Conservation (phyloP, 2,888 invertebrate genomes). For the Dioctria rufipes region DNA sequence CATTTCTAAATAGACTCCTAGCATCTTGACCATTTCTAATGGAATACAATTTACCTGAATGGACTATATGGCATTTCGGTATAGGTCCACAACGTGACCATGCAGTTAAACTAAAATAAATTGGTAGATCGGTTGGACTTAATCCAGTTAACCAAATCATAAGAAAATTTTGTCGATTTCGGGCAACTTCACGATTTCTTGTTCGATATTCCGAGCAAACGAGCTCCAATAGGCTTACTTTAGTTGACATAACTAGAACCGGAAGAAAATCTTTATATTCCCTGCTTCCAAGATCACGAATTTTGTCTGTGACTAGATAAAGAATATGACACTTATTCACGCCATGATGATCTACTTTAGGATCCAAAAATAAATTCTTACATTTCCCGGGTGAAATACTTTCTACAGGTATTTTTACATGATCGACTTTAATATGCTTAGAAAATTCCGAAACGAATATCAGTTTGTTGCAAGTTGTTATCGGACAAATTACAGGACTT, state of each 20-base stretch:
- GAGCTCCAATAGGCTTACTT: slow-evolving; percentile 61
- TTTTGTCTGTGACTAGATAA: slow-evolving; percentile 65
- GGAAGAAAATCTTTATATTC: slow-evolving; percentile 65
- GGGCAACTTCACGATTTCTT: slow-evolving; percentile 16
- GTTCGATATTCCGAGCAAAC: neutral
- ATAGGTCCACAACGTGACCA: slow-evolving; percentile 62
- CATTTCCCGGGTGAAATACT: slow-evolving; percentile 63
- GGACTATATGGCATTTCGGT: slow-evolving; percentile 63
- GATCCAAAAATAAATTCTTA: slow-evolving; percentile 66
- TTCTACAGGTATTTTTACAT: slow-evolving; percentile 64
- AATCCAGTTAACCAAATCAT: slow-evolving; percentile 67
- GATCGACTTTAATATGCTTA: slow-evolving; percentile 65
- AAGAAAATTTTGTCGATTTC: slow-evolving; percentile 54
- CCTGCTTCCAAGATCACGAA: slow-evolving; percentile 62
- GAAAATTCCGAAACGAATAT: slow-evolving; percentile 66
- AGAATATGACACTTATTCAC: slow-evolving; percentile 64
- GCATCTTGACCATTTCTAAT: slow-evolving; percentile 63
- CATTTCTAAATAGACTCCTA: slow-evolving; percentile 62
- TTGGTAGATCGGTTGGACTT: slow-evolving; percentile 61
- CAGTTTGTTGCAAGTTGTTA: slow-evolving; percentile 62
- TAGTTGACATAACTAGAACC: slow-evolving; percentile 66
- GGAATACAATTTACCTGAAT: slow-evolving; percentile 65
- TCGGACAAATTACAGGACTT: slow-evolving; percentile 65
- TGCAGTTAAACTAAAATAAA: slow-evolving; percentile 64
- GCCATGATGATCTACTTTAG: slow-evolving; percentile 60